Percentiles rank a stretch among this genome's conserved stretches.
Conservation (phyloP, 2,888 invertebrate genomes). For the Drosophila imparisetae region DNA sequence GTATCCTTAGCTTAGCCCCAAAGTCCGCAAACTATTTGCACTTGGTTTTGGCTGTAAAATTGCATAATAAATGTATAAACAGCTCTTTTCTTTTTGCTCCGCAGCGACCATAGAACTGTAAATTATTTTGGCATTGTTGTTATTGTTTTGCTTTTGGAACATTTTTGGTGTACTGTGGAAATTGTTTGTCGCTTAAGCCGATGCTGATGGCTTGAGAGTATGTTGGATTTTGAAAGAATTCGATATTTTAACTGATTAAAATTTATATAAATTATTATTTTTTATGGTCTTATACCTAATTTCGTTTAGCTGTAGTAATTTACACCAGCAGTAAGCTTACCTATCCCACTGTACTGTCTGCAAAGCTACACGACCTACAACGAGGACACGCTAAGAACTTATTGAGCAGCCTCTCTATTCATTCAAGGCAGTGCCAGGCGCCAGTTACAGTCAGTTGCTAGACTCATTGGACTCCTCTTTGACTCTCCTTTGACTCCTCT, state of each 20-base stretch:
- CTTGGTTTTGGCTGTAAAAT: slow-evolving; percentile 73
- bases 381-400: slow-evolving; percentile 41
- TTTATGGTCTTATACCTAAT: neutral
- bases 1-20: slow-evolving; percentile 20
- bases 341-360: slow-evolving; percentile 19
- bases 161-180: slow-evolving; percentile 13
- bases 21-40: slow-evolving; percentile 71
- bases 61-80: slow-evolving; percentile 69
- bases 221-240: neutral
- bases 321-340: neutral
- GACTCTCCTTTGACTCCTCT: neutral
- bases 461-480: slow-evolving; percentile 1
- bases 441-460: slow-evolving; percentile 8
- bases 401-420: slow-evolving; percentile 46
- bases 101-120: slow-evolving; percentile 35
- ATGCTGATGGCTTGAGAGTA: too few relatives aligned
- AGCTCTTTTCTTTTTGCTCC: slow-evolving; percentile 30
- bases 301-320: neutral
- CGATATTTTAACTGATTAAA: too few relatives aligned
- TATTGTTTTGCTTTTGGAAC: slow-evolving; percentile 9
- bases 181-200: neutral
- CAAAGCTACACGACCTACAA: slow-evolving; percentile 5
- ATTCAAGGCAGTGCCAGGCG: slow-evolving; percentile 14
- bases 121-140: slow-evolving; percentile 61
- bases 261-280: neutral